These are phyloP conservation scores for Lagopus muta DNA, from an alignment of 2,113 vertebrate species.

Conservation along the genomic window DNA sequence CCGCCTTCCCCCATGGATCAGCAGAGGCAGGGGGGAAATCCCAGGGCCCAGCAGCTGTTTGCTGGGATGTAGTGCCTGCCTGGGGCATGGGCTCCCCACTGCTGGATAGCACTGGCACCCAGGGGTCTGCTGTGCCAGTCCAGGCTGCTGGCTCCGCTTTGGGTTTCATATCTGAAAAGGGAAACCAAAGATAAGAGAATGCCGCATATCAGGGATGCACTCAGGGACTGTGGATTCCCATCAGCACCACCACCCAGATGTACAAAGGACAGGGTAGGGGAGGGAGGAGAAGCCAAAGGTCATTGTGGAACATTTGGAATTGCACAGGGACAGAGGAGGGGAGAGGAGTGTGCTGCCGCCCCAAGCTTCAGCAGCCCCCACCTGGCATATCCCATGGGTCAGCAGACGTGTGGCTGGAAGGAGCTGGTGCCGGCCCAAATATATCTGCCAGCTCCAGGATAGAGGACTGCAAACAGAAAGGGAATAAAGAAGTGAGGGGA, in stretches of 20 bases:
- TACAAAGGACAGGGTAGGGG: rapidly evolving
- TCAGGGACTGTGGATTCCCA: neutral
- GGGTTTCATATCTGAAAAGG: slow-evolving; percentile 72
- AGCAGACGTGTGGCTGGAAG: slow-evolving; percentile 75
- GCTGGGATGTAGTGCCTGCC: slow-evolving; percentile 52
- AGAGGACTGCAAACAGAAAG: slow-evolving; percentile 82
- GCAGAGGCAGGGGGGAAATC: slow-evolving; percentile 69
- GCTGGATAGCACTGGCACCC: slow-evolving; percentile 67
- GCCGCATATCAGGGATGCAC: neutral
- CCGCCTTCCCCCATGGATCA: slow-evolving; percentile 78
- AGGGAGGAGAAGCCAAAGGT: neutral
- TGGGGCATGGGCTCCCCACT: slow-evolving; percentile 65
- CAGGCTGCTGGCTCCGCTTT: slow-evolving; percentile 71
- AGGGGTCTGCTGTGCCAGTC: slow-evolving; percentile 70
- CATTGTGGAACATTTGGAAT: neutral
- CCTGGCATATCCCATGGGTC: slow-evolving; percentile 87
- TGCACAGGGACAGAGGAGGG: neutral
- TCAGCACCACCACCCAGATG: neutral
- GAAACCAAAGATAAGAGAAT: neutral
- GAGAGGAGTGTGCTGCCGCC: neutral
- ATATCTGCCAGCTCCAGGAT: slow-evolving; percentile 94
- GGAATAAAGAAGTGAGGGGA: slow-evolving; percentile 30
- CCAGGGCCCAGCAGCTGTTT: slow-evolving; percentile 68
- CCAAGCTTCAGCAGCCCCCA: slow-evolving; percentile 26
- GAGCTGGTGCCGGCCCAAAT: slow-evolving; percentile 81